A percentile compares a stretch with the other conserved stretches of the same genome.
Evolutionary conservation across 1,140 invertebrate genomes (phyloP).

Genomic region (Watersipora subatra): DNA sequence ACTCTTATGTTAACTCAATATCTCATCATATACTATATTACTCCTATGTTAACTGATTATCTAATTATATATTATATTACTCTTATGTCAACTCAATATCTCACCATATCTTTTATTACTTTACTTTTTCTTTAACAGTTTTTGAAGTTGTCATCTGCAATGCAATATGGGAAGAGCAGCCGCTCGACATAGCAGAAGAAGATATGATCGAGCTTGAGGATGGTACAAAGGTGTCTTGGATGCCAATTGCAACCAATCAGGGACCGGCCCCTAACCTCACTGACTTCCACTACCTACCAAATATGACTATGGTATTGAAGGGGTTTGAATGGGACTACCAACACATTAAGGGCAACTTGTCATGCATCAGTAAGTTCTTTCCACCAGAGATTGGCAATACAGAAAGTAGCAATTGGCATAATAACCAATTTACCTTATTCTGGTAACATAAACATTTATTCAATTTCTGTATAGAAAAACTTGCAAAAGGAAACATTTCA

Average conservation of each 20-base stretch:
- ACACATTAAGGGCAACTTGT: not conserved
- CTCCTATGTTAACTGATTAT: no score
- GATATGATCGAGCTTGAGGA: no score
- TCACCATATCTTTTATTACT: not conserved
- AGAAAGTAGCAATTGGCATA: no score
- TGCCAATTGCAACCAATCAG: not conserved
- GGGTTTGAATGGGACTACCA: not conserved
- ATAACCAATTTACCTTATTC: no score
- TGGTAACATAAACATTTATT: no score
- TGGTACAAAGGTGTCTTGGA: no score
- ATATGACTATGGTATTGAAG: not conserved
- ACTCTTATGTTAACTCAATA: no score
- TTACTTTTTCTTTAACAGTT: not conserved
- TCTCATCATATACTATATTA: no score
- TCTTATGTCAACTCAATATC: not conserved
- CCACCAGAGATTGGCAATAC: no score
- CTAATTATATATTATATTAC: no score
- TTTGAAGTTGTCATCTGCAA: not conserved
- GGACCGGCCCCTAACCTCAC: not conserved
- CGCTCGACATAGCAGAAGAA: not conserved
- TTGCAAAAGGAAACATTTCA: no score
- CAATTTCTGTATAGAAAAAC: no score
- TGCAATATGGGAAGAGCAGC: not conserved
- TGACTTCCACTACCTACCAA: not conserved
- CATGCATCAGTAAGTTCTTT: not conserved